Conservation (phyloP, 2,113 vertebrate genomes). For the Vulpes lagopus region DNA sequence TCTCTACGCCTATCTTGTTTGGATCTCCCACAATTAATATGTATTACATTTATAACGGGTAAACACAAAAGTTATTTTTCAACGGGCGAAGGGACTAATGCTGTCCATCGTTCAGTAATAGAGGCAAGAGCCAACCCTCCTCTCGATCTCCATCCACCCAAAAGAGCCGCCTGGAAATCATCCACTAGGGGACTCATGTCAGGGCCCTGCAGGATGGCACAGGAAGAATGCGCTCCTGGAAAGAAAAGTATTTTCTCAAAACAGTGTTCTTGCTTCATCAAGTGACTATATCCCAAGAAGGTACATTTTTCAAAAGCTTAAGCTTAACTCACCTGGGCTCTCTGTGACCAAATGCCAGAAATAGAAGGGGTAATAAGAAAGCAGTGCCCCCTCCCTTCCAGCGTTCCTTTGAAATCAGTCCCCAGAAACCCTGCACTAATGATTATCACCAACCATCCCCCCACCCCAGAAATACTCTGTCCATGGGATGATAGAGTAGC, state of each 20-base stretch:
- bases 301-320: neutral
- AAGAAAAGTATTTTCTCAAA: neutral
- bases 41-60: neutral
- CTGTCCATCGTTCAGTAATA: rapidly evolving
- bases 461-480: neutral
- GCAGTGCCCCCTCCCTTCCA: neutral
- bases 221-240: neutral
- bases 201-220: neutral
- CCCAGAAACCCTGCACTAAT: neutral
- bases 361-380: neutral
- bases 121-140: neutral
- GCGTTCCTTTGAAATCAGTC: neutral
- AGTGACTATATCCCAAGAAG: neutral
- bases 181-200: neutral
- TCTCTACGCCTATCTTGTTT: neutral
- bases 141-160: neutral
- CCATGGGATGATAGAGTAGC: neutral
- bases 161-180: neutral
- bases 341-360: neutral
- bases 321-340: neutral
- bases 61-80: neutral
- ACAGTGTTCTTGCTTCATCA: neutral
- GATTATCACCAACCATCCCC: neutral
- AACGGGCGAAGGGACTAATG: neutral
- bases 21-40: neutral